Percentiles rank a stretch among this genome's conserved stretches.
These are phyloP conservation scores for Porites lobata DNA, from an alignment of 92 coral and sea anemone species.

Conservation along the genomic window DNA sequence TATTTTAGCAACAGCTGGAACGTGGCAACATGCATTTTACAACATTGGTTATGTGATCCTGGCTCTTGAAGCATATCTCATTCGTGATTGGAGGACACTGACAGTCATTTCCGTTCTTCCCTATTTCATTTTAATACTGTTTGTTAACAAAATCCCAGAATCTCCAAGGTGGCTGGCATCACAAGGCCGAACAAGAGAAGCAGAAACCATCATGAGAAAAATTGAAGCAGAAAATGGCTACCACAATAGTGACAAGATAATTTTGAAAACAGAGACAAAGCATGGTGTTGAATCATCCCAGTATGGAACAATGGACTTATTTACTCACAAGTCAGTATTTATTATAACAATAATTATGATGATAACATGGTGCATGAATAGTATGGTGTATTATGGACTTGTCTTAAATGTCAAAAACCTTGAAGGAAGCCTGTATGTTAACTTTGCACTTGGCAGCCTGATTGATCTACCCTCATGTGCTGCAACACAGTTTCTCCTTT, in stretches of 20 bases:
- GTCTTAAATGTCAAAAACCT: conserved; percentile 91
- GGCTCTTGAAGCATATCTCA: conserved; percentile 71
- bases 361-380: conserved; percentile 80
- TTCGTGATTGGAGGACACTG: conserved; percentile 80
- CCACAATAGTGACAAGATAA: conserved; percentile 11
- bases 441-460: conserved; percentile 77
- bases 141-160: conserved; percentile 75
- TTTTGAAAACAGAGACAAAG: conserved; percentile 15
- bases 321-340: conserved; percentile 77
- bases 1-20: conserved; percentile 47
- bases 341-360: conserved; percentile 67
- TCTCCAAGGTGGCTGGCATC: conserved; percentile 95
- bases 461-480: conserved; percentile 81
- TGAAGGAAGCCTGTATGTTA: conserved; percentile 84
- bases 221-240: conserved; percentile 76
- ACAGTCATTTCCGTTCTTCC: conserved; percentile 72
- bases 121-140: conserved; percentile 52
- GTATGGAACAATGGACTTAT: conserved; percentile 71
- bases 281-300: conserved; percentile 11
- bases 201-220: conserved; percentile 74
- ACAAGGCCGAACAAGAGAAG: conserved; percentile 78
- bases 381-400: conserved; percentile 95
- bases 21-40: conserved; percentile 74
- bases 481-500: conserved; percentile 55
- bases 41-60: conserved; percentile 65